Percentiles rank a stretch among this genome's conserved stretches.
phyloP scores from a whole-genome alignment of 2,888 invertebrate genomes.

The Limnephilus marmoratus region DNA sequence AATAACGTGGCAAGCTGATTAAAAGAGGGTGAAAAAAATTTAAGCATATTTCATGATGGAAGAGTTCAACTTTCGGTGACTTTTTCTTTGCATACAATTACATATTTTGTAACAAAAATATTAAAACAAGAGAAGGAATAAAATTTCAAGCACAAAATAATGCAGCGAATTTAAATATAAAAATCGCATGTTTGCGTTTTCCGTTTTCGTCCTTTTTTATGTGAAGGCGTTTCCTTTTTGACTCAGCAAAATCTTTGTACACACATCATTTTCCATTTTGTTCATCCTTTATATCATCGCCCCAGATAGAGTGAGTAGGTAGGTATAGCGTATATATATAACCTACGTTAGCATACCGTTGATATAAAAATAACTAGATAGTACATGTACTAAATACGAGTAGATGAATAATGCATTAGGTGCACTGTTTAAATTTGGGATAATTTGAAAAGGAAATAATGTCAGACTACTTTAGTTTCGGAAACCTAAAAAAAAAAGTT shows the following conservation, averaged over 20 bases:
- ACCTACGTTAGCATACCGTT: not conserved
- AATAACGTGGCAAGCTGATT: not conserved
- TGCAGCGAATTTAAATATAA: not conserved
- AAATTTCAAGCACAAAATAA: not conserved
- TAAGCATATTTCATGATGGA: too few species aligned
- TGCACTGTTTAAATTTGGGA: not conserved
- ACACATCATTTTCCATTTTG: conserved; percentile 5
- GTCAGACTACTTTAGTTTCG: not conserved
- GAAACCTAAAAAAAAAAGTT: too few species aligned
- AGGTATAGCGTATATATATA: too few species aligned
- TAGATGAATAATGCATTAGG: not conserved
- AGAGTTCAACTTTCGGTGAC: not conserved
- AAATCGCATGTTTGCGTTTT: not conserved
- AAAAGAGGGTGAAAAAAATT: not conserved
- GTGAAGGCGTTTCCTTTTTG: not conserved
- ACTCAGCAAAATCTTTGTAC: conserved; percentile 38
- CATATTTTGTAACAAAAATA: not conserved
- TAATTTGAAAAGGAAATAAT: not conserved
- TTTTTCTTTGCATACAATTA: not conserved
- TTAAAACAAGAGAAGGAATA: not conserved
- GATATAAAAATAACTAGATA: not conserved
- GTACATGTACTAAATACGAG: not conserved
- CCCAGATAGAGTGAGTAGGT: not conserved
- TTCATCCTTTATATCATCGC: not conserved
- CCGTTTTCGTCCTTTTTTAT: not conserved